A percentile compares a stretch with the other conserved stretches of the same genome.
Conservation (phyloP, 1,140 invertebrate species). For the Galendromus occidentalis region DNA sequence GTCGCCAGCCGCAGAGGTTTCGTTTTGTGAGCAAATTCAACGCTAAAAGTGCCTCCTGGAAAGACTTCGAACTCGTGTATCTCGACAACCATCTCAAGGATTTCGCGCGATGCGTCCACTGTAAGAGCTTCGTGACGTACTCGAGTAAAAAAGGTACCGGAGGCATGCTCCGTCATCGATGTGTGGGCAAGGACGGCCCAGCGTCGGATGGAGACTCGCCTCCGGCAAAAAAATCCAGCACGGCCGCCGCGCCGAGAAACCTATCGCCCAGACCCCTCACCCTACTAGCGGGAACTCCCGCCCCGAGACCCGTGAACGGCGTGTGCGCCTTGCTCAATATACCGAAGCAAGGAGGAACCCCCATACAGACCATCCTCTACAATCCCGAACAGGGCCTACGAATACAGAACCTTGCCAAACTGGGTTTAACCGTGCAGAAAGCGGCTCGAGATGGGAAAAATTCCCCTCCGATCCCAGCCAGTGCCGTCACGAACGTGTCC, state of each 20-base stretch:
- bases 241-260: too few relatives aligned
- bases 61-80: slow-evolving; percentile 8
- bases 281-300: background rate
- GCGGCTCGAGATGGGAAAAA: background rate
- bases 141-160: slow-evolving; percentile 8
- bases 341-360: background rate
- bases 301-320: background rate
- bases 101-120: slow-evolving; percentile 2
- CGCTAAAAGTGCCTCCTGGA: slow-evolving; percentile 6
- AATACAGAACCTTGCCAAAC: background rate
- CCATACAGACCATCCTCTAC: slow-evolving; percentile 1
- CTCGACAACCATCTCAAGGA: slow-evolving; percentile 9
- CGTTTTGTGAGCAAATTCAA: slow-evolving; percentile 8
- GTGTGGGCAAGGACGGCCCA: background rate
- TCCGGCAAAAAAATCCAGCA: background rate
- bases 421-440: background rate
- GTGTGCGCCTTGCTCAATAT: slow-evolving; percentile 4
- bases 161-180: slow-evolving; percentile 3
- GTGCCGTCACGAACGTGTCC: background rate
- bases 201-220: background rate
- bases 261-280: background rate
- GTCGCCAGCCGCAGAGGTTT: slow-evolving; percentile 5
- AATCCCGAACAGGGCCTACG: slow-evolving; percentile 1
- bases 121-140: slow-evolving; percentile 10
- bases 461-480: background rate